These are phyloP conservation scores for Rhagoletis pomonella DNA, from an alignment of 1,140 invertebrate species.

Conservation along the genomic window DNA sequence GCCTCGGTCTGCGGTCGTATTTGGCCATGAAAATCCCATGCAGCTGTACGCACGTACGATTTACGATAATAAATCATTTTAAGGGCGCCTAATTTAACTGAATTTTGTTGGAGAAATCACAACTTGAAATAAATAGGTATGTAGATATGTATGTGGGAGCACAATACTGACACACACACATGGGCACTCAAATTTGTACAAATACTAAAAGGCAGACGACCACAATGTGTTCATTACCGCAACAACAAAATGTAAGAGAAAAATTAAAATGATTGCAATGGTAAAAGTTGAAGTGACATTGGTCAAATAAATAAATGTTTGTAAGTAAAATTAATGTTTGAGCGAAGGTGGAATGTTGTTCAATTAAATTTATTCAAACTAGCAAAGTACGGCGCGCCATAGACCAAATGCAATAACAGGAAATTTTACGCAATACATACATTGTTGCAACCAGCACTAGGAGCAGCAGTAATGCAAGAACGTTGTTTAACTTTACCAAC, in stretches of 20 bases:
- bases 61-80: slow-evolving; percentile 32
- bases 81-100: slow-evolving; percentile 30
- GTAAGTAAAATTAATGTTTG: slow-evolving; percentile 21
- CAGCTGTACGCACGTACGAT: neutral
- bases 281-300: neutral
- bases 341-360: neutral
- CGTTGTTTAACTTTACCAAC: neutral
- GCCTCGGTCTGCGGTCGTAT: too few relatives aligned
- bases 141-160: slow-evolving; percentile 4
- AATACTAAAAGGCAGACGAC: neutral
- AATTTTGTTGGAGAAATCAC: slow-evolving; percentile 47
- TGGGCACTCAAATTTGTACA: neutral
- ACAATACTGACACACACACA: neutral
- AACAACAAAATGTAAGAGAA: neutral
- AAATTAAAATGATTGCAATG: neutral
- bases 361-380: slow-evolving; percentile 50
- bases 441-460: slow-evolving; percentile 8
- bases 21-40: too few relatives aligned
- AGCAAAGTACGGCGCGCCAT: slow-evolving; percentile 24
- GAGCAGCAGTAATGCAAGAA: neutral
- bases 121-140: slow-evolving; percentile 6
- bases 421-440: slow-evolving; percentile 8
- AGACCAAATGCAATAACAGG: slow-evolving; percentile 8
- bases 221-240: slow-evolving; percentile 29
- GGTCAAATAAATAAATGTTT: neutral